Base-by-base conservation (phyloP, 2,113 vertebrate species). In the Triplophysa tibetana region DNA sequence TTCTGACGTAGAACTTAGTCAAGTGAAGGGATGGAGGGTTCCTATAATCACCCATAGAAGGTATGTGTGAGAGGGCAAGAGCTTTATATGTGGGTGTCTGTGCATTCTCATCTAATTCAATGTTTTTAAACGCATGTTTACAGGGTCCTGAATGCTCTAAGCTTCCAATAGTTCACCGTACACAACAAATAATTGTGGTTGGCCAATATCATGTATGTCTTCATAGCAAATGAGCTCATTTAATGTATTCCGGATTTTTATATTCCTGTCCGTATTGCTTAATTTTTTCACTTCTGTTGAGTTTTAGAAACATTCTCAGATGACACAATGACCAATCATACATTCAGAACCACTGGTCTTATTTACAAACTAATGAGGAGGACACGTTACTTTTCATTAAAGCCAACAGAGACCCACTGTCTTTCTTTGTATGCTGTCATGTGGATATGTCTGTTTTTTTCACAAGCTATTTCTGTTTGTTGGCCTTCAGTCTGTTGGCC, bases 21-120 rank as follows among this genome's bases (percentile, higher is more conserved):
- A 98, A 92, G 93, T 99, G 84, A 99, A 99, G 73, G 98, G 98
- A 73, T 99, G 98, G 98, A 91, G 98, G 87, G 94, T 99, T 13
- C 98, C 97, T 0, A 95, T 98, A 90, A 89, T 93, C 83, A 83
- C 94, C 67, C 97, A 94, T 85, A 96, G 94, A 87, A 97, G 97
- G 61, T 81, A 68, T 33, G 13, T 73, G 77, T 65, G 68, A 29
- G 69, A 76, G 4, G 45, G 13, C 21, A 3, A 50, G 23, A 48
- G 4, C 69, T 33, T 19, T 63, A 21, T 23, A 14, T 78, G 60
- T 70, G 16, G 26, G 10, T 64, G 14, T 75, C n/a, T 74, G 26
- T 21, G 33, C 60, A 12, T 38, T 38, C 6, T 38, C 6, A 7
- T 43, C 11, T 26, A 12, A 64, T 62, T 5, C 50, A 7, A 38